Conservation (phyloP, 2,888 invertebrate genomes). For the Aphidius colemani region DNA sequence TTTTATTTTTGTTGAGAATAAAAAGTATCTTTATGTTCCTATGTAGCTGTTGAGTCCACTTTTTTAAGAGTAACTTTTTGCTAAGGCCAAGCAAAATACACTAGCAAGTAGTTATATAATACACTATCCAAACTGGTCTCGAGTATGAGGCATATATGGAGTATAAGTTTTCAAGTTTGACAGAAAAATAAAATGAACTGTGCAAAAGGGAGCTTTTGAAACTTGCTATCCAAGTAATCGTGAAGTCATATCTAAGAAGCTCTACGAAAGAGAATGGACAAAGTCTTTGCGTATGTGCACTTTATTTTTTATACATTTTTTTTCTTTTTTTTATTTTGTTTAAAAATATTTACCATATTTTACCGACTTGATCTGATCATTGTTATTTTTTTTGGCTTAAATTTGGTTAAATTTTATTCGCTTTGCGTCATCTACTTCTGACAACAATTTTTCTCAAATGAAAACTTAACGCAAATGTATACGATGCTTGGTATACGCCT, state of each 20-base stretch:
- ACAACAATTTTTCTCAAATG: slow-evolving; percentile 47
- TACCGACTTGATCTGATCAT: slow-evolving; percentile 12
- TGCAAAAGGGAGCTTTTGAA: slow-evolving; percentile 29
- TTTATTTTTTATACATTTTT: slow-evolving; percentile 24
- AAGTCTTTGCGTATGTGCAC: slow-evolving; percentile 33
- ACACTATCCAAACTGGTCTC: slow-evolving; percentile 19
- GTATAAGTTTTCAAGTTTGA: slow-evolving; percentile 47
- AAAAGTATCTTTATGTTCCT: slow-evolving; percentile 16
- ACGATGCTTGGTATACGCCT: slow-evolving; percentile 22
- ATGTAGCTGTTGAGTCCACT: neutral
- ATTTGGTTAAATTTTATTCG: neutral
- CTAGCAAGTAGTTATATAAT: slow-evolving; percentile 4
- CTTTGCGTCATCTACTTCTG: slow-evolving; percentile 37
- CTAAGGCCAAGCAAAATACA: slow-evolving; percentile 47
- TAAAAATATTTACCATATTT: slow-evolving; percentile 10
- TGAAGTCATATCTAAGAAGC: slow-evolving; percentile 10
- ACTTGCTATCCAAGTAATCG: slow-evolving; percentile 16
- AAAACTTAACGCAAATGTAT: slow-evolving; percentile 48
- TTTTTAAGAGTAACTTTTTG: slow-evolving; percentile 17
- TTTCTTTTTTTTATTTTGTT: too few relatives aligned
- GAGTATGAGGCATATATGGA: slow-evolving; percentile 35
- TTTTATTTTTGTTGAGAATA: slow-evolving; percentile 1
- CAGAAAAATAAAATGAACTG: slow-evolving; percentile 28
- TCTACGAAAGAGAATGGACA: slow-evolving; percentile 13
- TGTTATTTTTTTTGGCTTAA: slow-evolving; percentile 8